Conservation (phyloP, 2,888 invertebrate genomes). For the Callyntrura sp. region DNA sequence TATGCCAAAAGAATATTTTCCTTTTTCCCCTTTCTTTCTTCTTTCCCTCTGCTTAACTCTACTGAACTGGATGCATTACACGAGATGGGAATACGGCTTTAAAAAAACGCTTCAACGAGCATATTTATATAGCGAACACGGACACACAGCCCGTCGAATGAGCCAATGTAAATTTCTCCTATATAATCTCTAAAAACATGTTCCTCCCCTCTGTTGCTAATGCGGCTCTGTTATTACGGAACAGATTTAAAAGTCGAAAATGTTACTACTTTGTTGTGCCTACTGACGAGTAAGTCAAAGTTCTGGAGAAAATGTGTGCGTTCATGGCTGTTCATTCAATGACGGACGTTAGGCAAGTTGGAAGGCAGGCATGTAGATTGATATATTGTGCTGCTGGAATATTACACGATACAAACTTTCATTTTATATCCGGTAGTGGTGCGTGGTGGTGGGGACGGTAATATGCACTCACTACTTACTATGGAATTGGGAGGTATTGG, state of each 20-base stretch:
- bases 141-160: neutral
- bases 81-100: constrained; percentile 29
- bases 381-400: neutral
- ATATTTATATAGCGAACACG: neutral
- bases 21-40: neutral
- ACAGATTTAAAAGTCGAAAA: constrained; percentile 50
- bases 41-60: neutral
- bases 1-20: neutral
- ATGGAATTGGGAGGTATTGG: too few species aligned
- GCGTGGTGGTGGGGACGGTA: too few species aligned
- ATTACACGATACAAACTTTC: too few species aligned
- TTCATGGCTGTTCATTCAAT: neutral
- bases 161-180: neutral
- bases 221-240: neutral
- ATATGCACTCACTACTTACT: too few species aligned
- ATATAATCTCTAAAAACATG: neutral
- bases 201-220: neutral
- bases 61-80: constrained; percentile 27
- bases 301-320: constrained; percentile 20
- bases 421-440: neutral
- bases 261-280: neutral
- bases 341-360: too few species aligned
- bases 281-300: constrained; percentile 19
- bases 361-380: neutral
- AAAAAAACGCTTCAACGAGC: constrained; percentile 6